Base-by-base conservation (phyloP, 2,113 vertebrate species). In the Nipponia nippon region DNA sequence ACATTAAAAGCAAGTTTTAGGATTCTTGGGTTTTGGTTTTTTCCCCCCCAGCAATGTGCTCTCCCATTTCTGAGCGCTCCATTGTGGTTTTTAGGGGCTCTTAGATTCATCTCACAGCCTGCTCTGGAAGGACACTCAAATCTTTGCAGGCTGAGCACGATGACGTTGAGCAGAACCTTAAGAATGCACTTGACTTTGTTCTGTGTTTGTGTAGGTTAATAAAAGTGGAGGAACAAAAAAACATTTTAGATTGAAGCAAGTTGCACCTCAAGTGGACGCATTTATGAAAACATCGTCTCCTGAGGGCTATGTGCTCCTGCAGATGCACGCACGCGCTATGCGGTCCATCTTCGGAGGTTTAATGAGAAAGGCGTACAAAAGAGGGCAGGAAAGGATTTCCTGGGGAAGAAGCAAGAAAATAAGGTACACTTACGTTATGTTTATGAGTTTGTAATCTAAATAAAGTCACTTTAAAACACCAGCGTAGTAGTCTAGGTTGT, bases 191-290 rank as follows among this genome's bases (percentile, higher is more conserved):
- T 46, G 36, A 5, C 6, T 40, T 29, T 11, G 5, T 11, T 9
- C 17, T 11, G 9, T 19, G 50, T 29, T 4, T 16, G 1, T 0
- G 0, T 13, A 2, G 32, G 3, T 53, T 58, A 34, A 19, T 59
- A 34, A 20, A 79, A 92, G 25, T 0, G 5, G 10, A 42, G 22
- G 6, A 13, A 21, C 27, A 32, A 36, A 66, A 67, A 25, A 52
- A 11, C 4, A 0, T 21, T 30, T 14, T 50, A 19, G 65, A 7
- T 1, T 2, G 36, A 32, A 16, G 21, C 16, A 17, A 70, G 40
- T 55, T 1, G 0, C 4, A 2, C n/a, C n/a, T 36, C 7, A 3
- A 4, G 25, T 3, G 19, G 17, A 6, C 2, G 0, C 0, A 0
- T 42, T 25, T 13, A 8, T 34, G 36, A n/a, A 49, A 46, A 5